A percentile compares a stretch with the other conserved stretches of the same genome.
Evolutionary conservation across 64 coral and sea anemone genomes (phyloP).

Genomic region (Catalaphyllia jardinei): DNA sequence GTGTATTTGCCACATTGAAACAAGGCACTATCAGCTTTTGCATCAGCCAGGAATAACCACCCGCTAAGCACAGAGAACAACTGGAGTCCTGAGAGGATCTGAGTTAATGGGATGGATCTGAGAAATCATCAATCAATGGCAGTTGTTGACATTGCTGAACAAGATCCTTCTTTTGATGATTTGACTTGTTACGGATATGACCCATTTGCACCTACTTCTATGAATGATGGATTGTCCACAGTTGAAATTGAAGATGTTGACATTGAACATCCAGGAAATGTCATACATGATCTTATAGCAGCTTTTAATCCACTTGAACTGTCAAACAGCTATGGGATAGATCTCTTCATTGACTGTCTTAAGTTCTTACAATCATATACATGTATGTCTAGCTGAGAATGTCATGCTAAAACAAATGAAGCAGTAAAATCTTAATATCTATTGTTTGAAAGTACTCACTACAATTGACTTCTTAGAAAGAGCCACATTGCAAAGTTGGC

Average conservation of each 20-base stretch:
- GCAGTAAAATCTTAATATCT: constrained; percentile 24
- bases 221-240: constrained; percentile 59
- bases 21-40: no score
- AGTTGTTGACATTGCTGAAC: background rate
- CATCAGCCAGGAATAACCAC: no score
- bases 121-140: no score
- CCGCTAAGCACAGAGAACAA: no score
- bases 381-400: background rate
- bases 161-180: constrained; percentile 35
- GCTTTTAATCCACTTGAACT: constrained; percentile 73
- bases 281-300: constrained; percentile 58
- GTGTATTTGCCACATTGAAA: no score
- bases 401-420: constrained; percentile 18
- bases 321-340: constrained; percentile 87
- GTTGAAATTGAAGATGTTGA: constrained; percentile 57
- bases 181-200: constrained; percentile 75
- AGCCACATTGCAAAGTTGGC: constrained; percentile 26
- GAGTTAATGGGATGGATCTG: no score
- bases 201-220: constrained; percentile 60
- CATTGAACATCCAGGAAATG: constrained; percentile 57
- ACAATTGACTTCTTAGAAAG: constrained; percentile 30
- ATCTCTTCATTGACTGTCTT: constrained; percentile 75
- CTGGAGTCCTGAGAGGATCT: no score
- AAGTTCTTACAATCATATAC: constrained; percentile 46
- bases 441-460: constrained; percentile 40